Percentiles rank a stretch among this genome's conserved stretches.
Conservation (phyloP, 2,113 vertebrate species). For the Malurus elegans region DNA sequence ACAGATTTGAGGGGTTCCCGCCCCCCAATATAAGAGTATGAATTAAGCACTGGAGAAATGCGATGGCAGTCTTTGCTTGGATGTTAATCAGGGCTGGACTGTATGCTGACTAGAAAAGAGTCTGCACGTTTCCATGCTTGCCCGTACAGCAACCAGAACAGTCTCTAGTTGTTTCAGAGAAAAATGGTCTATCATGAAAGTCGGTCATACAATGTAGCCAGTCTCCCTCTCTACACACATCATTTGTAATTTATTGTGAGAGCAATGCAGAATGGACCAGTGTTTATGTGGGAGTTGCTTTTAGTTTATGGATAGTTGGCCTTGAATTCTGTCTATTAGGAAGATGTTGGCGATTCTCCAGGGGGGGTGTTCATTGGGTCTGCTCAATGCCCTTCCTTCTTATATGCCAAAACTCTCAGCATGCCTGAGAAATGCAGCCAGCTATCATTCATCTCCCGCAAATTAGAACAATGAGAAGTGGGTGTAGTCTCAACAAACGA, state of each 20-base stretch:
- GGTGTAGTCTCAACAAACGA: neutral
- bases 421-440: neutral
- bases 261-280: neutral
- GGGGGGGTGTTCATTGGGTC: neutral
- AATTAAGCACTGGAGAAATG: neutral
- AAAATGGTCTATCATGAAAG: neutral
- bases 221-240: neutral
- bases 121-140: neutral
- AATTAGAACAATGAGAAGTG: constrained; percentile 3
- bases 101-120: neutral
- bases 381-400: neutral
- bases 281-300: constrained; percentile 19
- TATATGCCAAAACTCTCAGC: neutral
- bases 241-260: neutral
- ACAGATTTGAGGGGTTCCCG: neutral
- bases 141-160: neutral
- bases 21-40: neutral
- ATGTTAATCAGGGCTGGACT: neutral
- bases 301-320: constrained; percentile 18
- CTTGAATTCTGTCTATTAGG: neutral
- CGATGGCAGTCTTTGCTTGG: neutral
- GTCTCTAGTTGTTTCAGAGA: neutral
- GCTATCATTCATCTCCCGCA: neutral
- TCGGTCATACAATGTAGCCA: neutral
- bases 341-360: neutral